A percentile compares a stretch with the other conserved stretches of the same genome.
Conservation (phyloP, 2,888 invertebrate species). For the Torymus tubicola region DNA sequence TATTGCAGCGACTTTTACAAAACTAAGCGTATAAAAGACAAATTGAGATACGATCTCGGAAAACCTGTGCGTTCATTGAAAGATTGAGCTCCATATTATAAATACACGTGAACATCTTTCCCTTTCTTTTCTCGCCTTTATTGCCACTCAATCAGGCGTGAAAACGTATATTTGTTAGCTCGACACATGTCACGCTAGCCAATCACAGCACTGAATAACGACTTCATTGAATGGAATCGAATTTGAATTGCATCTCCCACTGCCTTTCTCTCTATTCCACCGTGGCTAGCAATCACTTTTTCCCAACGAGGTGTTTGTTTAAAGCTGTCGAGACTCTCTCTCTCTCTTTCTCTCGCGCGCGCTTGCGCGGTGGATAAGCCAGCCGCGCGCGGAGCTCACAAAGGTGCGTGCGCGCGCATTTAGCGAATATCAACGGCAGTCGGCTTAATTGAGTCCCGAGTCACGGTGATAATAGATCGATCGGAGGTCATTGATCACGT, state of each 20-base stretch:
- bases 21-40: no score
- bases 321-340: slow-evolving; percentile 17
- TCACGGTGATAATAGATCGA: slow-evolving; percentile 58
- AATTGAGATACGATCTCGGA: no score
- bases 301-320: slow-evolving; percentile 45
- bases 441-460: slow-evolving; percentile 57
- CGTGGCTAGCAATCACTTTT: slow-evolving; percentile 12
- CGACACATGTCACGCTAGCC: slow-evolving; percentile 14
- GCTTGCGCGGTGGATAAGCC: neutral
- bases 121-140: slow-evolving; percentile 3
- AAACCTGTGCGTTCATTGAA: no score
- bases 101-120: neutral
- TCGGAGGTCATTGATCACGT: slow-evolving; percentile 53
- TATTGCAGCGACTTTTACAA: no score
- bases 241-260: slow-evolving; percentile 33
- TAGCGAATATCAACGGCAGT: slow-evolving; percentile 36
- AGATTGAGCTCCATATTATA: no score
- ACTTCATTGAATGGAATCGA: slow-evolving; percentile 38
- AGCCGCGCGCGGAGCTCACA: neutral
- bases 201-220: slow-evolving; percentile 33
- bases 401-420: slow-evolving; percentile 2
- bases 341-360: no score
- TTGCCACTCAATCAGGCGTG: slow-evolving; percentile 22
- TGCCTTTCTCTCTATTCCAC: neutral
- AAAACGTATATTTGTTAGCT: slow-evolving; percentile 21